Evolutionary conservation across 1,140 invertebrate species (phyloP), one percentile per base, ranked within the genome.

Genomic region (Aphaenogaster ashmeadi): DNA sequence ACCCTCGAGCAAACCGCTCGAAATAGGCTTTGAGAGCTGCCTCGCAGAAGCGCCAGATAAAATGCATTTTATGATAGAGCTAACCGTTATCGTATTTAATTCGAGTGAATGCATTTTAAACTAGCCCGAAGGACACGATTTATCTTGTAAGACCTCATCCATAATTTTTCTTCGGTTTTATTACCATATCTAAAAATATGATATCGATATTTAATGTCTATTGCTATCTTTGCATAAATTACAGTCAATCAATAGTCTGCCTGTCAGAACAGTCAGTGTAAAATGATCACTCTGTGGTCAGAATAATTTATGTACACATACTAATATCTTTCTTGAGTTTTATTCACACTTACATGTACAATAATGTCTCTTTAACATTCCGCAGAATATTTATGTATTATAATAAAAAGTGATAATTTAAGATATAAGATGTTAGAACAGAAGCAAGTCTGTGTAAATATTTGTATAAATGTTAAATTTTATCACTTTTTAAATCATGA

Each of bases 71-170:
- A 74, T 13, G 38, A 36, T 41, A 41, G 18, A 81, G 18, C 52
- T 54, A 47, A 74, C n/a, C 52, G 71, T 83, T 67, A 18, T 7
- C 33, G 79, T 83, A 72, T 83, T 80, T 80, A 80, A 83, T 72
- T 47, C 66, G 47, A 83, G 41, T 21, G 67, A 58, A 47, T 58
- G 80, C 60, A 80, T 80, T 52, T 80, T 52, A 54, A 67, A 67
- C 27, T 7, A 54, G 27, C 2, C n/a, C 33, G 75, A 36, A 15
- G n/a, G 44, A 15, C 47, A 21, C 52, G 21, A 58, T 41, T 15
- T 21, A 15, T 38, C 27, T 67, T n/a, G 18, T 47, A 44, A 15
- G 18, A 11, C 2, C 36, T 52, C 15, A 13, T 41, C 3, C 1
- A 13, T 4, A 1, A 7, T 27, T 21, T 67, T 27, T 66, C 15